Percentiles rank a stretch among this genome's conserved stretches.
These are phyloP conservation scores for Calypte anna DNA, from an alignment of 2,113 vertebrate genomes.

Conservation along the genomic window DNA sequence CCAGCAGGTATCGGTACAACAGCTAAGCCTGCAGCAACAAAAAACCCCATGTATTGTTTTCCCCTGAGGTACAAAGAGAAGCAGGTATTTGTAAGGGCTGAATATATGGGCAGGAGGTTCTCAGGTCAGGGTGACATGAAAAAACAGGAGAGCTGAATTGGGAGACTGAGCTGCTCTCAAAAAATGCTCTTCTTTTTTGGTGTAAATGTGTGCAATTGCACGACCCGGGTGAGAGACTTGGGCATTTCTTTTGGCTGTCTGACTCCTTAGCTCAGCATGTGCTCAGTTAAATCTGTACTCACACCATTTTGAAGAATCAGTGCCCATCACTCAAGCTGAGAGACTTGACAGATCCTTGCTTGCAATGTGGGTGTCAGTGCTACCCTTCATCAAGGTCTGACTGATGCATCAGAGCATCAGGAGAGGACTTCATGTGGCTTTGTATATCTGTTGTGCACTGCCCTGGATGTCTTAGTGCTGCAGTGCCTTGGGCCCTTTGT, in stretches of 20 bases:
- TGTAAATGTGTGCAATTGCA: slow-evolving; percentile 10
- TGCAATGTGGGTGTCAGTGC: neutral
- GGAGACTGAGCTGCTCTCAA: neutral
- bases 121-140: neutral
- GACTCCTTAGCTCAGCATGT: neutral
- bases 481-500: neutral
- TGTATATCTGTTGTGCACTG: neutral
- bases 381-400: neutral
- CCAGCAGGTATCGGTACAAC: neutral
- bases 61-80: neutral
- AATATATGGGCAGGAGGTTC: neutral
- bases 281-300: slow-evolving; percentile 12
- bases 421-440: neutral
- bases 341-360: neutral
- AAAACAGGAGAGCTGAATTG: neutral
- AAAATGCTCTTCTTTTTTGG: neutral
- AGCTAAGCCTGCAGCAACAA: neutral
- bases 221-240: neutral
- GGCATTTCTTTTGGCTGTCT: neutral
- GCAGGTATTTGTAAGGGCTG: neutral
- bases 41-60: neutral
- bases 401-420: neutral
- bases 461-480: neutral
- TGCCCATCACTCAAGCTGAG: slow-evolving; percentile 24
- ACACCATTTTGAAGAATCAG: slow-evolving; percentile 22